Conservation (phyloP, 2,113 vertebrate species). For the Trichomycterus rosablanca region DNA sequence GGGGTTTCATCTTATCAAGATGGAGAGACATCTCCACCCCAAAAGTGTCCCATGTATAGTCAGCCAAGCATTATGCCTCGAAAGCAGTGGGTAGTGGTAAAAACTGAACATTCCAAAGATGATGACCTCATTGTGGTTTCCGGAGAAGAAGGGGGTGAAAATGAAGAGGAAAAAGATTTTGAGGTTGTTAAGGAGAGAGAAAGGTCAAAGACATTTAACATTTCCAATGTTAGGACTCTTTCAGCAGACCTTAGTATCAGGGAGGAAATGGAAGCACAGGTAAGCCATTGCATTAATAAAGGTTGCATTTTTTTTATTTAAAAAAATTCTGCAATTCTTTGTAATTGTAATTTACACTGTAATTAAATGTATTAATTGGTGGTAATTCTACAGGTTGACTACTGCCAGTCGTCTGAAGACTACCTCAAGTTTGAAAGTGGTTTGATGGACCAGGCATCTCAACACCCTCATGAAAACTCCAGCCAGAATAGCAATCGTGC, state of each 20-base stretch:
- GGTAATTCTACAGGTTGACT: constrained; percentile 61
- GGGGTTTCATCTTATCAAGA: constrained; percentile 71
- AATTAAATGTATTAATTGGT: too few relatives aligned
- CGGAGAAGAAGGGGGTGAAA: constrained; percentile 77
- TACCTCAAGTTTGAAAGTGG: constrained; percentile 74
- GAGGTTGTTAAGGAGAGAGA: constrained; percentile 46
- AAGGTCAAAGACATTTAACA: constrained; percentile 69
- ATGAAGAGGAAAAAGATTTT: constrained; percentile 71
- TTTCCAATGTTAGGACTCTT: constrained; percentile 80
- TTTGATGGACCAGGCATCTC: constrained; percentile 66
- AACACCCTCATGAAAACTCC: constrained; percentile 56
- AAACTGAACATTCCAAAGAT: constrained; percentile 76
- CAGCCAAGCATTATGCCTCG: constrained; percentile 80
- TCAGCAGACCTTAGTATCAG: constrained; percentile 59
- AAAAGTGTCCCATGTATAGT: constrained; percentile 67
- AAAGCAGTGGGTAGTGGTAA: constrained; percentile 86
- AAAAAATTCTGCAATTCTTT: background rate
- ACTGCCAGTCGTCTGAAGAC: constrained; percentile 77
- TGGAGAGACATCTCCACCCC: constrained; percentile 51
- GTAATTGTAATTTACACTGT: too few relatives aligned
- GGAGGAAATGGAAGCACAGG: constrained; percentile 65
- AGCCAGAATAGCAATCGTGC: constrained; percentile 50
- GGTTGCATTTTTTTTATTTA: background rate
- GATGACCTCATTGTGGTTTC: constrained; percentile 82
- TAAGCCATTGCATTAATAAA: constrained; percentile 32